Conservation (phyloP, 2,113 vertebrate genomes). For the Mirza zaza region DNA sequence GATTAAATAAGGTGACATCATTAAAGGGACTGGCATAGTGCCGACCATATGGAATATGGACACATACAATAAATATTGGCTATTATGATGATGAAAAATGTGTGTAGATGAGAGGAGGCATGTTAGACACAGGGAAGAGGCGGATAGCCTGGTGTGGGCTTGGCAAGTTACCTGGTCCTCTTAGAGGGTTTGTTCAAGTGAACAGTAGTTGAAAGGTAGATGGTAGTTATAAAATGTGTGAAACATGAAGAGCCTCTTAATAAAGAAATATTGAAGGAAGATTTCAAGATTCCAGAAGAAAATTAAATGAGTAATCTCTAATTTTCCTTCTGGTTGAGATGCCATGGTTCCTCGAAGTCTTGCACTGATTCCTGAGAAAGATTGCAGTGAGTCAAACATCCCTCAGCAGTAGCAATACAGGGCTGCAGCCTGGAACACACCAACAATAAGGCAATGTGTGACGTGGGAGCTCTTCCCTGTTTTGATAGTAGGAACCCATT, state of each 20-base stretch:
- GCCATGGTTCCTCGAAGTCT: neutral
- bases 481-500: neutral
- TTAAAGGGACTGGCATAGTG: neutral
- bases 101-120: neutral
- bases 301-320: neutral
- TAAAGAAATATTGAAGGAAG: neutral
- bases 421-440: neutral
- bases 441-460: neutral
- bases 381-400: neutral
- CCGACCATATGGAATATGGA: neutral
- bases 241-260: neutral
- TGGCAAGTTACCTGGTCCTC: neutral
- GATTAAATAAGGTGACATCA: neutral
- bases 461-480: neutral
- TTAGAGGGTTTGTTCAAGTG: neutral
- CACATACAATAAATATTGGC: neutral
- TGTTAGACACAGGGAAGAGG: neutral
- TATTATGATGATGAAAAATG: neutral
- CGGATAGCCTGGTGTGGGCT: neutral
- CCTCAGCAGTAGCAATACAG: neutral
- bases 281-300: neutral
- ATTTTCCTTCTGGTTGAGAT: neutral
- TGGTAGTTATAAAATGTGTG: neutral
- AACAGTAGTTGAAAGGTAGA: neutral
- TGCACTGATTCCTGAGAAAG: neutral